Evolutionary conservation across 2,888 invertebrate species (phyloP), one percentile per base, ranked within the genome.

Genomic region (Sisyra nigra): DNA sequence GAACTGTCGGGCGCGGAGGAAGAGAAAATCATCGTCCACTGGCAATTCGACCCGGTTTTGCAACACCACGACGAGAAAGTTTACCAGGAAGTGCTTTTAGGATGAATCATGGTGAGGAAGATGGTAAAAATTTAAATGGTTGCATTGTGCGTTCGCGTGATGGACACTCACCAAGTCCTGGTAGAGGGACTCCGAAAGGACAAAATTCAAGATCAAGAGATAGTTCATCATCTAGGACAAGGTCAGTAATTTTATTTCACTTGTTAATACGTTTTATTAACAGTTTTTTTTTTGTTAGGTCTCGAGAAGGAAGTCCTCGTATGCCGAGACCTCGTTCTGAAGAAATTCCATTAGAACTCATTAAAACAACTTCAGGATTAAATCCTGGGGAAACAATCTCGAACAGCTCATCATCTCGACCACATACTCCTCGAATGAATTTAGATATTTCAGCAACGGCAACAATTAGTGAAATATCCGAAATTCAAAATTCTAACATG

Each of bases 331-430:
- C 84, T 1, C 69, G 81, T 45, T 82, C 79, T 17, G 80, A 85
- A 55, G 85, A 86, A 52, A 87, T 87, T 37, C 86, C 86, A 0
- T 59, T 87, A 34, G 86, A 85, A 54, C 76, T 85, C 48, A 83
- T 87, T 54, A 74, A 75, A 48, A 69, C 72, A 47, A 68, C 69
- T 3, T 63, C 72, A 1, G 66, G 65, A 38, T 63, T 67, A 17
- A 60, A 67, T 47, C 65, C 66, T 6, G 66, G 61, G 47, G 55
- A 59, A 53, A 55, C 57, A 18, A 58, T 61, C 8, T 62, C 62
- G 50, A 59, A 62, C 17, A 50, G 55, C 6, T 59, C 62, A 43
- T 47, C 65, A 36, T 66, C 69, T n/a, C 57, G 68, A 45, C 63
- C 67, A 2, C 65, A 66, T 50, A 66, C 66, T 10, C 65, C 67